Base-by-base conservation (phyloP, 2,797 vertebrate genomes). In the Halcyon leucocephala region DNA sequence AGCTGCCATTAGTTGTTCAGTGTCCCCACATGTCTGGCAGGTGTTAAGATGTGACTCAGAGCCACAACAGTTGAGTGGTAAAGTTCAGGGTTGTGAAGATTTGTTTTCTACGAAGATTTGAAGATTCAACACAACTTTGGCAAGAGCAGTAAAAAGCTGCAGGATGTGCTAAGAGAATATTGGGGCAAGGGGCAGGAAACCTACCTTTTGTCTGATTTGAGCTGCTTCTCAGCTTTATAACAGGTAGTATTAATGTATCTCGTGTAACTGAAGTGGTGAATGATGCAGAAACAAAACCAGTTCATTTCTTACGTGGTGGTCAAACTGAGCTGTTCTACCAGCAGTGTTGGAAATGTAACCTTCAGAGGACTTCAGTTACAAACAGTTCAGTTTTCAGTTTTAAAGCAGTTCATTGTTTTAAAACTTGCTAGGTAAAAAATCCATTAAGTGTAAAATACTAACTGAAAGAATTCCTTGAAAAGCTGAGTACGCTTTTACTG, bases 41-140 rank as follows among this genome's bases (percentile, higher is more conserved):
- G 57, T 94, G 62, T 93, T 92, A 51, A 58, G 62, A 44, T 91
- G 55, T 91, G 55, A 92, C 82, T 58, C 71, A 51, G 78, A 96
- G 69, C 72, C 69, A 61, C 57, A 66, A 15, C 49, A 92, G 16
- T 55, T 77, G 70, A 41, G 60, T 42, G 37, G 21, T 52, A 54
- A 82, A 78, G 7, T 62, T 89, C n/a, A 37, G 46, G 62, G 54
- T 79, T 89, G 24, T 44, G 28, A 33, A 77, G 73, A 31, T 67
- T 90, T 86, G 48, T 74, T 95, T 85, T 84, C 37, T 76, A 4
- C 35, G 67, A 41, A 60, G 80, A 9, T 64, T 82, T 89, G 60
- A 70, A 93, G 26, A 29, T 52, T 52, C 16, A 82, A 42, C 48
- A 18, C 66, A 55, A 41, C 62, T 83, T 92, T 44, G 44, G 9